These are phyloP conservation scores for Sitta carolinensis DNA, from an alignment of 2,797 vertebrate genomes.

Conservation along the genomic window DNA sequence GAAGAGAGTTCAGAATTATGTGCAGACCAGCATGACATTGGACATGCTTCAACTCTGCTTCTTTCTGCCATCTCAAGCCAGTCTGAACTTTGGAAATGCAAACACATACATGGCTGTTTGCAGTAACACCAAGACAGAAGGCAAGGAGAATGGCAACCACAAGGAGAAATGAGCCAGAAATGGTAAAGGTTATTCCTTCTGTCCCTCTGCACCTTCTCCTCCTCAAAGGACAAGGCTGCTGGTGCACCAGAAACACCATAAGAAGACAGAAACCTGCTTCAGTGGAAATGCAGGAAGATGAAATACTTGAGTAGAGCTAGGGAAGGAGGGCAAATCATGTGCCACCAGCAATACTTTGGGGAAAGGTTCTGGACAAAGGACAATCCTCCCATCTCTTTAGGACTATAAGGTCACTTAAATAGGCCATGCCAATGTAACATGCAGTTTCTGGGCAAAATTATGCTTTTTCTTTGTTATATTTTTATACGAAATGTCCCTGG, in stretches of 20 bases:
- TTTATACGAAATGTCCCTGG: background rate
- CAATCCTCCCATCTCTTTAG: background rate
- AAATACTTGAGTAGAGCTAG: background rate
- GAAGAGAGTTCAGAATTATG: background rate
- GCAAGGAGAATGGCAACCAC: background rate
- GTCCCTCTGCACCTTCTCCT: background rate
- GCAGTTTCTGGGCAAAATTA: background rate
- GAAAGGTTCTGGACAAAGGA: background rate
- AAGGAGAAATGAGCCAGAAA: background rate
- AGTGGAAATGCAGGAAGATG: background rate
- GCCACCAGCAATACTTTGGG: background rate
- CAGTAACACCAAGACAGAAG: background rate
- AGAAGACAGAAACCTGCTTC: background rate
- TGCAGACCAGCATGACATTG: background rate
- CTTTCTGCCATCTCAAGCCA: background rate
- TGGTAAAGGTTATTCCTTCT: background rate
- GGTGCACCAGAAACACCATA: background rate
- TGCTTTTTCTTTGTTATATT: background rate
- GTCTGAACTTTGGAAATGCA: background rate
- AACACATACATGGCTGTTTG: accelerated
- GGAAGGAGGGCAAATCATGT: background rate
- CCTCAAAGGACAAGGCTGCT: background rate
- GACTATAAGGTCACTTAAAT: background rate
- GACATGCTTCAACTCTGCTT: background rate
- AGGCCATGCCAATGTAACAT: background rate